Conservation (phyloP, 2,888 invertebrate species). For the Phyllotreta striolata region DNA sequence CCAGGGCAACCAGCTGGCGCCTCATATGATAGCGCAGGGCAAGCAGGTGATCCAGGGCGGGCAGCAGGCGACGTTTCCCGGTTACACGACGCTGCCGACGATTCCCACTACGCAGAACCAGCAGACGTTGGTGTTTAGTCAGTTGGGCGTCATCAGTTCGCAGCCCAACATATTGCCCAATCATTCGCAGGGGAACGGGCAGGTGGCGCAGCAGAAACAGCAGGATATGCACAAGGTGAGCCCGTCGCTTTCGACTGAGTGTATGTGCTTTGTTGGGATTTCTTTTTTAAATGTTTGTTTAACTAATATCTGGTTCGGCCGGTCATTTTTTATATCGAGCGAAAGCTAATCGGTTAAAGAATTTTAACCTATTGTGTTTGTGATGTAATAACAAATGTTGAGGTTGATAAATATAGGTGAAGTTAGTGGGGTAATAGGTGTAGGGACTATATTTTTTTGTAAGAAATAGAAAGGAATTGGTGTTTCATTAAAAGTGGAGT, state of each 20-base stretch:
- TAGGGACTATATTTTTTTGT: too few species aligned
- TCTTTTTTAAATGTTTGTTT: conserved; percentile 8
- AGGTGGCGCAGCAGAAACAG: conserved; percentile 66
- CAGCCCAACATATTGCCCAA: conserved; percentile 73
- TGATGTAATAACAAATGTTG: too few species aligned
- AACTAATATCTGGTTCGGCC: not conserved
- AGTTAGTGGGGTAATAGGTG: too few species aligned
- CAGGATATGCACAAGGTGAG: conserved; percentile 74
- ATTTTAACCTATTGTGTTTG: too few species aligned
- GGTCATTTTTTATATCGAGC: not conserved
- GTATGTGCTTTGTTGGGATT: conserved; percentile 24
- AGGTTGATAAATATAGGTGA: too few species aligned
- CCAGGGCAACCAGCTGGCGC: conserved; percentile 78
- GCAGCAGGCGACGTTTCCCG: conserved; percentile 73
- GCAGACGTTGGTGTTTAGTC: conserved; percentile 81
- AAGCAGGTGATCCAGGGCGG: conserved; percentile 75
- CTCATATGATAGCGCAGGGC: conserved; percentile 83
- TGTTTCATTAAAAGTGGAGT: too few species aligned
- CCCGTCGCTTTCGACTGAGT: not conserved
- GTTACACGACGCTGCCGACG: conserved; percentile 80
- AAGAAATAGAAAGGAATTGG: not conserved
- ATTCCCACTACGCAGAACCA: conserved; percentile 79
- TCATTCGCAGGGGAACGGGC: conserved; percentile 62
- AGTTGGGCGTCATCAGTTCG: conserved; percentile 74
- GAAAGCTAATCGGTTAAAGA: not conserved